Base-by-base conservation (phyloP, 2,113 vertebrate species). In the Serinus canaria region DNA sequence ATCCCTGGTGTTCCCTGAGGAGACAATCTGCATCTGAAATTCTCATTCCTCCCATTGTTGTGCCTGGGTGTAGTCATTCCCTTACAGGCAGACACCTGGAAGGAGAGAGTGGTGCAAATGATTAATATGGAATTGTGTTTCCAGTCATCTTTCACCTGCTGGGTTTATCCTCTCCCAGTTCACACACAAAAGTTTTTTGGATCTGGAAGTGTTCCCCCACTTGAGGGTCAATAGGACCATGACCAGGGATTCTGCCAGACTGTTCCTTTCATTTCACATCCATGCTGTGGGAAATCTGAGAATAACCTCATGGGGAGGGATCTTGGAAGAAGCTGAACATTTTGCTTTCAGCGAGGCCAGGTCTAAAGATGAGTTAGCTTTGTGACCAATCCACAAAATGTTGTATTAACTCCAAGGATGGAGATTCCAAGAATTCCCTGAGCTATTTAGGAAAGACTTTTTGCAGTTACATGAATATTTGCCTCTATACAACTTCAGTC, bases 301-400 rank as follows among this genome's bases (percentile, higher is more conserved):
- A 37, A 13, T 13, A 43, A n/a, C 0, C 0, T 9, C 7, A 7
- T 18, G 19, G n/a, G 64, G 10, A 46, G 41, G 30, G 7, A 56
- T 9, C 17, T 43, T 72, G 46, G 55, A 25, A 50, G 23, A n/a
- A 66, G 46, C 5, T 41, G 53, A 63, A 49, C 9, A 39, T 87
- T 90, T 49, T 84, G 19, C 19, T 60, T 84, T 43, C 56, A 66
- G 39, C 25, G 60, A 78, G 30, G 7, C 15, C 30, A 70, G 0
- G 6, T 84, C 44, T 47, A 77, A 68, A 85, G 31, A 46, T 7
- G 16, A 78, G 20, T 50, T 90, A 46, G 9, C 28, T 81, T 77
- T 58, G 41, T 63, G 63, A 14, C 50, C 47, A 35, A 17, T 59
- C 55, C 60, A 82, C 53, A 52, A 46, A 47, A 43, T 27, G 70